These are phyloP conservation scores for Nyctalus aviator DNA, from an alignment of 2,797 vertebrate species.

Conservation along the genomic window DNA sequence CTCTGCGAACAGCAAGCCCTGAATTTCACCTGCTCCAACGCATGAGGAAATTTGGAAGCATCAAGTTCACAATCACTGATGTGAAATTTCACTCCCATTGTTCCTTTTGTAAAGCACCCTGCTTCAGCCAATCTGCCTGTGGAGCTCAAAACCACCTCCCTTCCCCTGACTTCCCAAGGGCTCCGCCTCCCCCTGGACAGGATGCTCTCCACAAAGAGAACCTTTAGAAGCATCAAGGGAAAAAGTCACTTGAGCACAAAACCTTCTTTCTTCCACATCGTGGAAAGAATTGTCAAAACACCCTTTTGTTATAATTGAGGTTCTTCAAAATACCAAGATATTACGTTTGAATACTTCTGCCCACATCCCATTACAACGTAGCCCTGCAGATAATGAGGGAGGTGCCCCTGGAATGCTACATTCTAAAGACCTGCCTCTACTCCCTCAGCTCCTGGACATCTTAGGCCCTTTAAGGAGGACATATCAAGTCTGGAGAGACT, in stretches of 20 bases:
- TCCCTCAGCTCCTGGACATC: not conserved
- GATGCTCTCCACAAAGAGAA: not conserved
- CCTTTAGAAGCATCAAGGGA: not conserved
- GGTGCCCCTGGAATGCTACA: rapidly evolving
- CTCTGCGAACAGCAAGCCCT: not conserved
- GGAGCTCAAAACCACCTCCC: not conserved
- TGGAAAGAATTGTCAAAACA: constrained; percentile 39
- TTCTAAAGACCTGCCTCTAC: not conserved
- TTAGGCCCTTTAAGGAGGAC: not conserved
- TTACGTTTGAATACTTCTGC: not conserved
- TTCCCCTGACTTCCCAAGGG: not conserved
- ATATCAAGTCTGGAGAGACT: not conserved
- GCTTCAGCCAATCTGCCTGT: not conserved
- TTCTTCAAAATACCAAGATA: constrained; percentile 42
- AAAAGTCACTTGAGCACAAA: not conserved
- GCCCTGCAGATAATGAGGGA: rapidly evolving
- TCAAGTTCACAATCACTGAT: not conserved
- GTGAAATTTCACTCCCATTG: not conserved
- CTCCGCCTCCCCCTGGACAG: not conserved
- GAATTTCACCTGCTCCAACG: not conserved
- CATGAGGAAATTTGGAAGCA: not conserved
- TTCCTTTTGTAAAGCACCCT: not conserved
- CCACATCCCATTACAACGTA: rapidly evolving
- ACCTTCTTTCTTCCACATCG: not conserved
- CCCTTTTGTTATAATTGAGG: constrained; percentile 15